Base-by-base conservation (phyloP, 1,140 invertebrate genomes). In the Apocrypta bakeri region DNA sequence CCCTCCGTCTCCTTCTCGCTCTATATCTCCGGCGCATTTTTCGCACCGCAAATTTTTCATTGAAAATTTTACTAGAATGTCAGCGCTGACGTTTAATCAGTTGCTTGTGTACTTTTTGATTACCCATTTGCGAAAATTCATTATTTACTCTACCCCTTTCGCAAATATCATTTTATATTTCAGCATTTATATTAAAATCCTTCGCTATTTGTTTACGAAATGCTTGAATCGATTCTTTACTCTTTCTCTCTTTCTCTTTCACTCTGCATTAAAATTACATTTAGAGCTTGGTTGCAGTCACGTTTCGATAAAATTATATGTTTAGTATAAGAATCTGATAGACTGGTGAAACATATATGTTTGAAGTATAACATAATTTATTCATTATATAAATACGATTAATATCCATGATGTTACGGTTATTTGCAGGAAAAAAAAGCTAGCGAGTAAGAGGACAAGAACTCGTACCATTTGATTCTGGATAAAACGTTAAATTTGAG, bases 11-110 rank as follows among this genome's bases (percentile, higher is more conserved):
- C 75, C 6, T n/a, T 66, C 33, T 75, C 48, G 2, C 17, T 77
- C 40, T 66, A 61, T 14, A 21, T 66, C 24, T 21, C 17, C 24
- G 7, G 25, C 79, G 8, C 27, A 1, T 69, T 75, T 81, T 81
- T 76, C 80, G 69, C 69, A 76, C 48, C n/a, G 66, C 17, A 31
- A 82, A 64, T 76, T 81, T 76, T 81, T 72, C 69, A 73, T 73
- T 31, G 17, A n/a, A n/a, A 56, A 79, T 79, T 71, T 69, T 4
- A 4, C 24, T 48, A 79, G 66, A 56, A 14, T 40, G 63, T 42
- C 24, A 40, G 27, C 37, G 6, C 3, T 68, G 76, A 68, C 37
- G 64, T 78, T 77, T 78, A 78, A 68, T 69, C 25, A 42, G 68
- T 63, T 61, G 1, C 33, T 14, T 14, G n/a, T 6, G 17, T n/a